phyloP scores from a whole-genome alignment of 2,888 invertebrate species.

The Cheilosia urbana region DNA sequence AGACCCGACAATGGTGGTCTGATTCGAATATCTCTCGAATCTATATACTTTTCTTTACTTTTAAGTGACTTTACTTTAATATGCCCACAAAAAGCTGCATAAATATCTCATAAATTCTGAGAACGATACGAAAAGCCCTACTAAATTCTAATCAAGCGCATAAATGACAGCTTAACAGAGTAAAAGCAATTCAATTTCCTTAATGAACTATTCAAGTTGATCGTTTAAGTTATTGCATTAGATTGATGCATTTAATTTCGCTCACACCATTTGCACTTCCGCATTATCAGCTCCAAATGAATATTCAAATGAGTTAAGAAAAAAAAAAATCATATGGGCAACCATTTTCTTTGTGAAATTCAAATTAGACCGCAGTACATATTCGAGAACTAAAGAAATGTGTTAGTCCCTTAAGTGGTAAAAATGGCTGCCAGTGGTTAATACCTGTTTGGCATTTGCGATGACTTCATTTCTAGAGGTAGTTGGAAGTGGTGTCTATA shows the following conservation, averaged over 20 bases:
- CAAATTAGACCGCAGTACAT: constrained; percentile 22
- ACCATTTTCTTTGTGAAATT: constrained; percentile 38
- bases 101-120: too few relatives aligned
- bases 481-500: too few relatives aligned
- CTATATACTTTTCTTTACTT: too few relatives aligned
- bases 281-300: constrained; percentile 56
- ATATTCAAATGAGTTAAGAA: constrained; percentile 50
- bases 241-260: constrained; percentile 22
- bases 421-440: constrained; percentile 2
- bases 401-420: constrained; percentile 2
- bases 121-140: not conserved
- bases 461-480: constrained; percentile 28
- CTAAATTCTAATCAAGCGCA: constrained; percentile 2
- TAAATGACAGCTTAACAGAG: not conserved
- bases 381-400: constrained; percentile 7
- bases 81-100: too few relatives aligned
- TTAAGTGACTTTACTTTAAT: too few relatives aligned
- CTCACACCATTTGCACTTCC: constrained; percentile 59
- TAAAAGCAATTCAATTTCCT: constrained; percentile 23
- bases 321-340: not conserved
- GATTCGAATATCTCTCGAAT: too few relatives aligned
- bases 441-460: constrained; percentile 30
- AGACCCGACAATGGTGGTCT: too few relatives aligned
- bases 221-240: constrained; percentile 30
- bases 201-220: constrained; percentile 27